Evolutionary conservation across 2,113 vertebrate genomes (phyloP).

Genomic region (Arizona elegans): DNA sequence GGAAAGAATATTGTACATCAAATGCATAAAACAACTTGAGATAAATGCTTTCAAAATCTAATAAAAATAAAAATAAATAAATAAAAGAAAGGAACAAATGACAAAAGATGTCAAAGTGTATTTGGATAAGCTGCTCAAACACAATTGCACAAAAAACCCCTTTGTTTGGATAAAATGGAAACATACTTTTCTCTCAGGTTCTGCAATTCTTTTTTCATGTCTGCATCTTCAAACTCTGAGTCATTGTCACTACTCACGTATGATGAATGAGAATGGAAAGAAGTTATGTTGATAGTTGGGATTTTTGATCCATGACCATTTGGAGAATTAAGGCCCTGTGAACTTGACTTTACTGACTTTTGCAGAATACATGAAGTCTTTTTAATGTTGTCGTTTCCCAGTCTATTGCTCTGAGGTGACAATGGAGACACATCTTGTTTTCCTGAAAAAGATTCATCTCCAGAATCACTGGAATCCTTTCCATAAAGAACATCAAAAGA

Average conservation of each 20-base stretch:
- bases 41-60: neutral
- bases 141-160: neutral
- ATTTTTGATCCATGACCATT: conserved; percentile 74
- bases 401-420: conserved; percentile 68
- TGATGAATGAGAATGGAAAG: conserved; percentile 82
- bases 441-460: conserved; percentile 77
- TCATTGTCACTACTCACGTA: conserved; percentile 98
- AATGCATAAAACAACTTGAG: neutral
- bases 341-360: conserved; percentile 80
- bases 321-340: conserved; percentile 79
- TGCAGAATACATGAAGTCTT: conserved; percentile 88
- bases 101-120: neutral
- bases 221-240: conserved; percentile 92
- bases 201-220: conserved; percentile 91
- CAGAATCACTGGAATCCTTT: conserved; percentile 89
- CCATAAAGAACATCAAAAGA: conserved; percentile 73
- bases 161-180: neutral
- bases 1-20: neutral
- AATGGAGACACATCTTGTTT: conserved; percentile 65
- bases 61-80: too few relatives aligned
- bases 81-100: neutral
- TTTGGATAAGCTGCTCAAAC: neutral
- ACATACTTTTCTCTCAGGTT: conserved; percentile 91
- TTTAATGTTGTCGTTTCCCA: conserved; percentile 84
- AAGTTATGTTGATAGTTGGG: conserved; percentile 78